Evolutionary conservation across 2,797 vertebrate genomes (phyloP), one percentile per base, ranked within the genome.

Genomic region (Pseudochaenichthys georgianus): DNA sequence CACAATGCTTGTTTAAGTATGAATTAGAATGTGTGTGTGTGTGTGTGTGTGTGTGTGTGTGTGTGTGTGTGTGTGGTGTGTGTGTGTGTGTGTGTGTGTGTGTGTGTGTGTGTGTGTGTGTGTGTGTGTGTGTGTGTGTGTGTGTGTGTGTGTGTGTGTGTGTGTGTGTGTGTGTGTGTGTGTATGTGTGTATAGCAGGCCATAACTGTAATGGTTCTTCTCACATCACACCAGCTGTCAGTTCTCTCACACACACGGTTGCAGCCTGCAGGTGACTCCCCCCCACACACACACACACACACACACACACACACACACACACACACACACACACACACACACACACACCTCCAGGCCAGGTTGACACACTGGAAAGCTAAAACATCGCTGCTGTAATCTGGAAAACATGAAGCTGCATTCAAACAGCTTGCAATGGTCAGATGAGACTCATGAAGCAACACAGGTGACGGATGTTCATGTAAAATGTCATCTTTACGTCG

Each of bases 161-260:
- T 28, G 28, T 28, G 28, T 28, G 28, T 28, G 28, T 28, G 53
- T 17, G 31, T 73, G 73, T 73, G 7, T 58, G 65, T 28, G 51
- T 38, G 16, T 53, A 68, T 47, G 54, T 58, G 61, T 38, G 63
- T 23, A 53, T 19, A 43, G 71, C 54, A 63, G 66, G 34, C 67
- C 66, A 1, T 41, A 60, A 71, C 85, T 77, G 85, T 81, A 82
- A 80, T 91, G 91, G 81, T 90, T 92, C 75, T 58, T 65, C 73
- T 94, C 92, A 91, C 79, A 78, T 86, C 86, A 92, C 92, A 92
- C 89, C 75, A 64, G 84, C 82, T 88, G 87, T 87, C 88, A 90
- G 64, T 60, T 74, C 70, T 64, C 69, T 82, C 75, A 42, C 69
- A 75, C 80, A 78, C 75, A 64, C 31, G 3, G 6, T 64, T 57